Conservation (phyloP, 2,797 vertebrate genomes). For the Myiotriccus ornatus region DNA sequence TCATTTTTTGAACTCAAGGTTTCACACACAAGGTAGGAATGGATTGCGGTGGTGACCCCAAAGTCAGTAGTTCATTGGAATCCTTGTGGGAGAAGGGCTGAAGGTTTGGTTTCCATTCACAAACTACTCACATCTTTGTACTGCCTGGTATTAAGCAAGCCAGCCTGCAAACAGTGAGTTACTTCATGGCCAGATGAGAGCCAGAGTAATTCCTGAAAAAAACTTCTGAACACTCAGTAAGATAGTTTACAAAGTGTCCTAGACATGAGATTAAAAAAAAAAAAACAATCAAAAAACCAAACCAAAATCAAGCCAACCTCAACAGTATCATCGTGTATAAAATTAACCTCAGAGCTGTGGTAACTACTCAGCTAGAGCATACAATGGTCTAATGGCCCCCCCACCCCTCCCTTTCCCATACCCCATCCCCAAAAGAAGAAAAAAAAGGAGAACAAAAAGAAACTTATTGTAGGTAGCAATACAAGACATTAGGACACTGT, state of each 20-base stretch:
- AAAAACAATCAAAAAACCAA: fast-evolving
- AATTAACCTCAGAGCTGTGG: background rate
- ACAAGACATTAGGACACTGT: constrained; percentile 28
- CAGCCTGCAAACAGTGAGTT: background rate
- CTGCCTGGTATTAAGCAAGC: background rate
- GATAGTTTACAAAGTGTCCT: background rate
- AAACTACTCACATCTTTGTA: background rate
- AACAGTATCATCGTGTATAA: background rate
- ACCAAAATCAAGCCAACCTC: background rate
- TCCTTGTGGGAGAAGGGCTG: background rate
- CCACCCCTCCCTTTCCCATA: background rate
- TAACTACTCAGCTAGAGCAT: constrained; percentile 11
- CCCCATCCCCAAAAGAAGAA: background rate
- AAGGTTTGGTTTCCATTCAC: background rate
- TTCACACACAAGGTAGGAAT: background rate
- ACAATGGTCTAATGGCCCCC: background rate
- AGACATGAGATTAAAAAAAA: background rate
- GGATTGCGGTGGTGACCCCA: background rate
- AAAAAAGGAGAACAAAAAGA: background rate
- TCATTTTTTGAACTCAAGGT: background rate
- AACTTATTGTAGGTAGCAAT: constrained; percentile 2
- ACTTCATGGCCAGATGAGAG: background rate
- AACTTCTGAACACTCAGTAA: background rate
- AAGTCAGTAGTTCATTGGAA: background rate
- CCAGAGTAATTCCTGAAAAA: background rate